Evolutionary conservation across 2,797 vertebrate genomes (phyloP).

Genomic region (Enteromius unitaeniatus): DNA sequence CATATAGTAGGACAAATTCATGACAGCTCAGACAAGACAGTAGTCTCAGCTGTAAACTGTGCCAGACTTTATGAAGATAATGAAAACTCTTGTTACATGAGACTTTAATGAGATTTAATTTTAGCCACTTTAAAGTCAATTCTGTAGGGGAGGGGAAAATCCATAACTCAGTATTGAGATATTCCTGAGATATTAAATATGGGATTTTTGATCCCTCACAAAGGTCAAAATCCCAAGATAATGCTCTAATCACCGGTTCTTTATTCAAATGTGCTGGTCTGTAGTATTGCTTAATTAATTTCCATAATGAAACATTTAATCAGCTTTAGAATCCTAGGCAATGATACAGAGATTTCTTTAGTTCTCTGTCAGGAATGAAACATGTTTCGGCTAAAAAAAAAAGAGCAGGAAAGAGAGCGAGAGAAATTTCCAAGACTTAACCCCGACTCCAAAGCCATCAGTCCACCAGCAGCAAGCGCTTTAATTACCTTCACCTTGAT

Average conservation of each 20-base stretch:
- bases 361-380: slow-evolving; percentile 59
- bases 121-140: neutral
- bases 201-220: neutral
- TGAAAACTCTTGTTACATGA: neutral
- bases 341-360: slow-evolving; percentile 67
- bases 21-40: neutral
- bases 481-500: slow-evolving; percentile 82
- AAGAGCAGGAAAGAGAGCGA: slow-evolving; percentile 55
- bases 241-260: slow-evolving; percentile 16
- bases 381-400: slow-evolving; percentile 62
- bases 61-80: neutral
- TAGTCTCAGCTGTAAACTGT: neutral
- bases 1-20: neutral
- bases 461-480: slow-evolving; percentile 72
- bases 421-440: slow-evolving; percentile 71
- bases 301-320: slow-evolving; percentile 80
- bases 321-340: slow-evolving; percentile 78
- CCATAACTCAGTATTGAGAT: slow-evolving; percentile 6
- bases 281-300: slow-evolving; percentile 79
- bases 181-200: neutral
- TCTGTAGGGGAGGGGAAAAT: neutral
- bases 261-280: slow-evolving; percentile 71
- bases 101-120: neutral
- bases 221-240: neutral
- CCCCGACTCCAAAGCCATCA: slow-evolving; percentile 78